phyloP scores from a whole-genome alignment of 2,113 vertebrate genomes.

The Raja brachyura region DNA sequence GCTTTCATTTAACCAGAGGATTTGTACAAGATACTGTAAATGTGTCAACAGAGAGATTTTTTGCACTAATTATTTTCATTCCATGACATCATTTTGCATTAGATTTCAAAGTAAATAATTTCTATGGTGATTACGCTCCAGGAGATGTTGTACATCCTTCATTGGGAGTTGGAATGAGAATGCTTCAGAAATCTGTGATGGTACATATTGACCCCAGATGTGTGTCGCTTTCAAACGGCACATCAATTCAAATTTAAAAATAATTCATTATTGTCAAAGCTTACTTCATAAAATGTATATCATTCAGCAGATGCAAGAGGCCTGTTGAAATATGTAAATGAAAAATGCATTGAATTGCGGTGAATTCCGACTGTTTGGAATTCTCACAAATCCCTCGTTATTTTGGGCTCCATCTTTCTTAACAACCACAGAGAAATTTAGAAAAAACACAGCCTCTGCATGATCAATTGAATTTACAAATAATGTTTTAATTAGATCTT shows the following conservation, averaged over 20 bases:
- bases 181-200: not conserved
- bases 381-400: not conserved
- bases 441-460: not conserved
- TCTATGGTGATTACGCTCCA: slow-evolving; percentile 6
- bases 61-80: slow-evolving; percentile 1
- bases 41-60: slow-evolving; percentile 10
- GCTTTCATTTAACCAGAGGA: not conserved
- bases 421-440: not conserved
- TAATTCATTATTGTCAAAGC: not conserved
- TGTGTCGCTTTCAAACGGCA: not conserved
- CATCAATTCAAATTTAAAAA: not conserved
- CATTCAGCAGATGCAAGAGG: not conserved
- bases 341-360: not conserved
- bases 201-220: slow-evolving; percentile 22
- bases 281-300: not conserved
- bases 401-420: not conserved
- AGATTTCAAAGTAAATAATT: not conserved
- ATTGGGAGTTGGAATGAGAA: not conserved
- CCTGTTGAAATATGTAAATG: not conserved
- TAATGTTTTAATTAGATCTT: not conserved
- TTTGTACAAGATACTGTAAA: not conserved
- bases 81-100: not conserved
- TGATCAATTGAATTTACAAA: not conserved
- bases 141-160: slow-evolving; percentile 27
- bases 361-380: not conserved